phyloP scores from a whole-genome alignment of 2,888 invertebrate species.

The Nasonovia ribisnigri region DNA sequence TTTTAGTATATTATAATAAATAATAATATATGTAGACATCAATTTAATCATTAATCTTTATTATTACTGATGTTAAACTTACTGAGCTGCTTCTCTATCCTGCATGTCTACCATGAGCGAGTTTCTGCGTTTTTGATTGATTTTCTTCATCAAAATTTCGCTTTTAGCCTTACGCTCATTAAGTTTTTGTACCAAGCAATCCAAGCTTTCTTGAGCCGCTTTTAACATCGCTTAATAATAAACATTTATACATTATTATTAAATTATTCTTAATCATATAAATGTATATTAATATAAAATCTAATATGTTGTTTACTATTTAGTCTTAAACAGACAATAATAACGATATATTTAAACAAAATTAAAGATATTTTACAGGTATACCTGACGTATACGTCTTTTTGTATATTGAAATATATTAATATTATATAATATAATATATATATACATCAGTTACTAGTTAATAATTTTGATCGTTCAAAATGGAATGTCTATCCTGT shows the following conservation, averaged over 20 bases:
- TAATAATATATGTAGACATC: not conserved
- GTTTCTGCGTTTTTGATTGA: slow-evolving; percentile 26
- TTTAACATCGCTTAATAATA: slow-evolving; percentile 30
- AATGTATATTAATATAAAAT: not conserved
- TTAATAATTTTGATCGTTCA: not conserved
- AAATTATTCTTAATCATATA: not conserved
- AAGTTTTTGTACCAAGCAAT: slow-evolving; percentile 47
- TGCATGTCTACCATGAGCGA: slow-evolving; percentile 11
- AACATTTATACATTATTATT: not conserved
- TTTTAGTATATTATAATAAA: not conserved
- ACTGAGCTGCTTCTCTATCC: slow-evolving; percentile 48
- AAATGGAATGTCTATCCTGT: not conserved
- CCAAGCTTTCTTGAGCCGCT: slow-evolving; percentile 49
- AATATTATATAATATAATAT: not conserved
- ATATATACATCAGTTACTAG: not conserved
- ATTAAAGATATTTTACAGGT: not conserved
- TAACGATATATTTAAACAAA: not conserved
- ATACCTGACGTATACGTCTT: not conserved
- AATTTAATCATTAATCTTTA: too few relatives aligned
- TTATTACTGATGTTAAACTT: not conserved
- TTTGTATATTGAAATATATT: not conserved
- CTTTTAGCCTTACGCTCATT: slow-evolving; percentile 49
- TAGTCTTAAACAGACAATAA: not conserved
- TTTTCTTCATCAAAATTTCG: slow-evolving; percentile 52
- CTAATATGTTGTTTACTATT: not conserved